Percentiles rank a stretch among this genome's conserved stretches.
Evolutionary conservation across 2,113 vertebrate genomes (phyloP).

Genomic region (Eretmochelys imbricata): DNA sequence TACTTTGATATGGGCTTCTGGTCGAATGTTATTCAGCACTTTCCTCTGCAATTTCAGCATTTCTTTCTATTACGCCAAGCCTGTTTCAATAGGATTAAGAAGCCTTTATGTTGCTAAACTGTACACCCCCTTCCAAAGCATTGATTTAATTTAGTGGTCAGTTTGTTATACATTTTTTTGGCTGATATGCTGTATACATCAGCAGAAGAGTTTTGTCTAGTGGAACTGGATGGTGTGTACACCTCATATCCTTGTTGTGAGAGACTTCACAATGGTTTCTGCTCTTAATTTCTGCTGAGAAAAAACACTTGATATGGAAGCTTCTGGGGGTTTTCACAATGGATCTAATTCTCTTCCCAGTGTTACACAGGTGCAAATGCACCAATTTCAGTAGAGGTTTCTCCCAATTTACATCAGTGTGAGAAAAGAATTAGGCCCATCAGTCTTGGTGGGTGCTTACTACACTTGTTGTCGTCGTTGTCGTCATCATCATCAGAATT

Average conservation of each 20-base stretch:
- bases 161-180: not conserved
- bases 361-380: not conserved
- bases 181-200: not conserved
- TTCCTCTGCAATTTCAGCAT: not conserved
- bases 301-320: not conserved
- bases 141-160: not conserved
- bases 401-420: not conserved
- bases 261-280: not conserved
- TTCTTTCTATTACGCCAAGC: not conserved
- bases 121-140: not conserved
- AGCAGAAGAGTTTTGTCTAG: not conserved
- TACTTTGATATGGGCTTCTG: not conserved
- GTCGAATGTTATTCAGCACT: not conserved
- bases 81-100: conserved; percentile 1
- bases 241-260: too few species aligned
- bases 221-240: not conserved
- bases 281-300: not conserved
- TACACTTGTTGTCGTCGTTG: too few species aligned
- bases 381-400: not conserved
- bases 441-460: not conserved
- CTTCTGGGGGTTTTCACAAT: not conserved
- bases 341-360: not conserved
- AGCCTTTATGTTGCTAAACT: not conserved
- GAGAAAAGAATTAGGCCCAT: not conserved
- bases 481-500: not conserved